Evolutionary conservation across 2,113 vertebrate genomes (phyloP), one percentile per base, ranked within the genome.

Genomic region (Rafetus swinhoei): DNA sequence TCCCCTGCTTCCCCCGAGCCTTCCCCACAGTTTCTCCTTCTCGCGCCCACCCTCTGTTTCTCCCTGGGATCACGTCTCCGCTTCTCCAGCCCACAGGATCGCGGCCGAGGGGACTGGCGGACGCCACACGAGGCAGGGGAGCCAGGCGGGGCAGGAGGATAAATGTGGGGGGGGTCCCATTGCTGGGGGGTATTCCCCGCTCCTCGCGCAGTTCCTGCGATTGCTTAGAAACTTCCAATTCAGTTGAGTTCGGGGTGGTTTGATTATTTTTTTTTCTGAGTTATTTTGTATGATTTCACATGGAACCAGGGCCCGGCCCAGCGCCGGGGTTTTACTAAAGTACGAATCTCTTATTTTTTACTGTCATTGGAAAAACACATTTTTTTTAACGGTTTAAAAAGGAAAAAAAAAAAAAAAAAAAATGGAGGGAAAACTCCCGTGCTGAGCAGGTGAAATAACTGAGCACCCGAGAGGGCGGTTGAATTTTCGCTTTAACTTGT

Each of bases 291-390:
- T 97, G 97, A 96, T 98, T 98, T 98, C 94, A 92, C 96, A 94
- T 93, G 95, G 97, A 85, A 97, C 93, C 97, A 90, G 93, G 93
- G 94, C 97, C 95, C 95, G 93, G 95, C 97, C 80, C 76, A 95
- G 90, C 5, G 18, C 93, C 93, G 97, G 97, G 97, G 96, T 98
- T 98, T 98, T 98, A 98, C 97, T 97, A 97, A 98, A 98, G 98
- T 98, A 98, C 97, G 97, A 97, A 98, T 97, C 96, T 97, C 96
- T 98, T 97, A 97, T 98, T 98, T 98, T 98, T 98, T 98, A 97
- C 98, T 97, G 96, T 97, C 96, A 97, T 94, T 93, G 97, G 97
- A 96, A 82, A 56, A 95, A 94, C 77, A 62, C 32, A 39, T 52
- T 77, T 45, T 45, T 45, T 45, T 45, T 45, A 45, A 45, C 6